A percentile compares a stretch with the other conserved stretches of the same genome.
phyloP scores from a whole-genome alignment of 1,140 invertebrate species.

The Brachionus rotundiformis region DNA sequence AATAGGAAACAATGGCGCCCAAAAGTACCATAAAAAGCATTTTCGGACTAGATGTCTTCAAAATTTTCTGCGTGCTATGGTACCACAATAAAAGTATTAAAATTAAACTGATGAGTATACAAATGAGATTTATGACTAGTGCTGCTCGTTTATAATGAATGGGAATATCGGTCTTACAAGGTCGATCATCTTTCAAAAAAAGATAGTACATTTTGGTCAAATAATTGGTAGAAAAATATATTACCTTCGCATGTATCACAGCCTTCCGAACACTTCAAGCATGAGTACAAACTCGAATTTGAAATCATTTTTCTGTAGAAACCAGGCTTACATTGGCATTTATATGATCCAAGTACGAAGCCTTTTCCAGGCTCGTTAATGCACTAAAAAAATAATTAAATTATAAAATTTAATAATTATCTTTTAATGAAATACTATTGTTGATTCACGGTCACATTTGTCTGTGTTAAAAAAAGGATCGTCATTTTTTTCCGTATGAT shows the following conservation, averaged over 20 bases:
- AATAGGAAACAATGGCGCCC: constrained; percentile 50
- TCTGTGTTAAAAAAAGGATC: constrained; percentile 44
- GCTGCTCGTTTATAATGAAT: constrained; percentile 42
- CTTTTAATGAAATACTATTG: background rate
- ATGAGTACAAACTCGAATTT: background rate
- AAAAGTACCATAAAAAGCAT: constrained; percentile 46
- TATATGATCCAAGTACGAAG: constrained; percentile 13
- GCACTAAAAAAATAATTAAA: background rate
- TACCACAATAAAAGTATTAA: background rate
- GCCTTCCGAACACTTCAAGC: constrained; percentile 25
- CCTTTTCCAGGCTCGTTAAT: constrained; percentile 1
- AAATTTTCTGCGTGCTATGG: constrained; percentile 24
- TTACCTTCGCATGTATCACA: constrained; percentile 35
- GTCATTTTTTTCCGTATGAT: background rate
- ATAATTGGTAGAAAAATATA: background rate
- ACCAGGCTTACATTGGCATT: constrained; percentile 25
- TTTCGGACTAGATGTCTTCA: constrained; percentile 39
- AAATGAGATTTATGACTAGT: constrained; percentile 25
- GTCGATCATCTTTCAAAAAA: constrained; percentile 31
- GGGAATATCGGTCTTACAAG: constrained; percentile 36
- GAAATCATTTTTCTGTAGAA: constrained; percentile 1
- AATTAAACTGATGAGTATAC: constrained; percentile 24
- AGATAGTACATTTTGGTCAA: background rate
- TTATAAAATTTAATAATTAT: background rate
- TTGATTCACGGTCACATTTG: constrained; percentile 45